Percentiles rank a stretch among this genome's conserved stretches.
Conservation (phyloP, 2,797 vertebrate genomes). For the Champsocephalus gunnari region DNA sequence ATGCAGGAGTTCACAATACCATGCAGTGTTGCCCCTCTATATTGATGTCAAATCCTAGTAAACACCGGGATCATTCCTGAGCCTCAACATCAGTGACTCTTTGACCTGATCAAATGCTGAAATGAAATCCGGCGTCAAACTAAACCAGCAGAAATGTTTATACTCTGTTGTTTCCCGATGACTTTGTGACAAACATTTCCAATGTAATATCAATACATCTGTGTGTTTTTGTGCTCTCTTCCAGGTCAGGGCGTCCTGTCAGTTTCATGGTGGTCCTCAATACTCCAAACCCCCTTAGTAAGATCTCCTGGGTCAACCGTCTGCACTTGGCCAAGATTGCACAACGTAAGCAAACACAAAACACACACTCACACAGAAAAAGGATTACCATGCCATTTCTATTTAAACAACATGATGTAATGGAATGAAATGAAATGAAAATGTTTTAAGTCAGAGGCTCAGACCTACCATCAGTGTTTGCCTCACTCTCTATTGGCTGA, state of each 20-base stretch:
- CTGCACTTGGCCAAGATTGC: slow-evolving; percentile 94
- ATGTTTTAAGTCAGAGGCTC: slow-evolving; percentile 45
- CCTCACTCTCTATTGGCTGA: slow-evolving; percentile 41
- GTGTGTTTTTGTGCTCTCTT: slow-evolving; percentile 31
- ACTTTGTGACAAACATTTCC: not conserved
- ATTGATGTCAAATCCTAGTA: not conserved
- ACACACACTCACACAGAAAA: not conserved
- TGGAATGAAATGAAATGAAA: slow-evolving; percentile 58
- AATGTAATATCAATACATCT: not conserved
- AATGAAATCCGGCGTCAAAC: not conserved
- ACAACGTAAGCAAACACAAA: slow-evolving; percentile 72
- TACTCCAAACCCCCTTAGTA: slow-evolving; percentile 93
- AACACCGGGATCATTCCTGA: not conserved
- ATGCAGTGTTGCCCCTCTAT: not conserved
- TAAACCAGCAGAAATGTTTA: not conserved
- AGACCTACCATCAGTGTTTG: slow-evolving; percentile 47
- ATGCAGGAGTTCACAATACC: not conserved
- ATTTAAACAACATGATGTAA: slow-evolving; percentile 72
- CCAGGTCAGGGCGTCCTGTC: slow-evolving; percentile 93
- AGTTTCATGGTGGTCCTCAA: slow-evolving; percentile 97
- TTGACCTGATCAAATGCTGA: not conserved
- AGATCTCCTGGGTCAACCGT: slow-evolving; percentile 97
- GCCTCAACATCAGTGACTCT: not conserved
- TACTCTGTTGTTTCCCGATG: not conserved
- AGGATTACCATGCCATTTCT: slow-evolving; percentile 55